These are phyloP conservation scores for Mystacides longicornis DNA, from an alignment of 2,888 invertebrate species.

Conservation along the genomic window DNA sequence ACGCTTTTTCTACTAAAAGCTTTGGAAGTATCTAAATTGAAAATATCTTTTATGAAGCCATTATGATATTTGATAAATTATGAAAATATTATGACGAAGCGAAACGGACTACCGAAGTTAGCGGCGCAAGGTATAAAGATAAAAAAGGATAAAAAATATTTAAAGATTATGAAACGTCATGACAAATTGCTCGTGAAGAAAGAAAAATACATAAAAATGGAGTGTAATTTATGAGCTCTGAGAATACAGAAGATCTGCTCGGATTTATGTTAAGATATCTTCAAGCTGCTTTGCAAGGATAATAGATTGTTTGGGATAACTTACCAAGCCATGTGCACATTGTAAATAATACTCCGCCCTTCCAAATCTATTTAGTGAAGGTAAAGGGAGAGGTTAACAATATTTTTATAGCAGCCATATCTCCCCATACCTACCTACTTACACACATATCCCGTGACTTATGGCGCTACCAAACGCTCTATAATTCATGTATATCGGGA, in stretches of 20 bases:
- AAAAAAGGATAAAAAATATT: background rate
- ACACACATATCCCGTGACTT: too few relatives aligned
- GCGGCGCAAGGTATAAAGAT: background rate
- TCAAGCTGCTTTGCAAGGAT: constrained; percentile 1
- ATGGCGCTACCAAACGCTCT: too few relatives aligned
- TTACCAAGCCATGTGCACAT: background rate
- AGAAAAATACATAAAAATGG: background rate
- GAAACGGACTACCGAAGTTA: background rate
- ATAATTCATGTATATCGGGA: too few relatives aligned
- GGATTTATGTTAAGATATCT: background rate
- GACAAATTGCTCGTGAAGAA: constrained; percentile 1
- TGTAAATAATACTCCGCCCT: background rate
- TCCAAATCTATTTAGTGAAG: too few relatives aligned
- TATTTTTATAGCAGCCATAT: too few relatives aligned
- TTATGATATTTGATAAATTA: background rate
- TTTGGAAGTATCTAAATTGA: background rate
- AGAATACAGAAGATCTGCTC: background rate
- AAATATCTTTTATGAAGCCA: background rate
- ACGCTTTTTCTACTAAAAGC: too few relatives aligned
- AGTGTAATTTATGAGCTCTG: background rate
- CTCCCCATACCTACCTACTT: too few relatives aligned
- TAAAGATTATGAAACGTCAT: background rate
- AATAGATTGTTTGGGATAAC: background rate
- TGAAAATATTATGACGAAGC: background rate
- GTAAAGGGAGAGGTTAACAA: background rate